Evolutionary conservation across 2,888 invertebrate genomes (phyloP), one percentile per base, ranked within the genome.

Genomic region (Argyresthia albistria): DNA sequence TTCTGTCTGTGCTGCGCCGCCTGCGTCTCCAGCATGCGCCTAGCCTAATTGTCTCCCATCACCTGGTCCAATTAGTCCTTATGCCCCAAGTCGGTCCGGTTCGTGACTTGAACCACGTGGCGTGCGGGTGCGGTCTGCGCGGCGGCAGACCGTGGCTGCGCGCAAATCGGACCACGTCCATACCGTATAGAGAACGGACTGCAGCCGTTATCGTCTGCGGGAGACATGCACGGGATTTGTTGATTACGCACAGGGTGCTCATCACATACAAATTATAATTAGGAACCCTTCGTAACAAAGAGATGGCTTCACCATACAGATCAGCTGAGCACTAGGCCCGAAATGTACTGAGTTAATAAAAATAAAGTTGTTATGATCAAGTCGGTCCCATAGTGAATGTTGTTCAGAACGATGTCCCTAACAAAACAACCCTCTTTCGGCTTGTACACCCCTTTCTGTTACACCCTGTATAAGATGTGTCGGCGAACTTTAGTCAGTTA

Each of bases 31-130:
- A 11, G 16, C 4, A 35, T 12, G 4, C n/a, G n/a, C n/a, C n/a
- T n/a, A n/a, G n/a, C n/a, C n/a, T n/a, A n/a, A n/a, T n/a, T n/a
- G n/a, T n/a, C n/a, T n/a, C n/a, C n/a, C 4, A 43, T 14, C 54
- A 79, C 84, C 77, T 76, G 6, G 59, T 67, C 80, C 81, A 82
- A 36, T 70, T 80, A 53, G 58, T 46, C 9, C 82, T 60, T 1
- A 76, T 69, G 0, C 89, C 88, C 73, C 88, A 88, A 11, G 58
- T 76, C 0, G 81, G 81, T 0, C 90, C 90, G 0, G 88, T 89
- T 43, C 80, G 71, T 0, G 88, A 74, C 11, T 86, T 82, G 64
- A 88, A 89, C 63, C 82, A 72, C 1, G 88, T 88, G 56, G 84
- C 88, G n/a, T 89, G 77, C 0, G 88, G 88, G 2, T 81, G 60